Evolutionary conservation across 2,113 vertebrate species (phyloP).

Genomic region (Saguinus midas): DNA sequence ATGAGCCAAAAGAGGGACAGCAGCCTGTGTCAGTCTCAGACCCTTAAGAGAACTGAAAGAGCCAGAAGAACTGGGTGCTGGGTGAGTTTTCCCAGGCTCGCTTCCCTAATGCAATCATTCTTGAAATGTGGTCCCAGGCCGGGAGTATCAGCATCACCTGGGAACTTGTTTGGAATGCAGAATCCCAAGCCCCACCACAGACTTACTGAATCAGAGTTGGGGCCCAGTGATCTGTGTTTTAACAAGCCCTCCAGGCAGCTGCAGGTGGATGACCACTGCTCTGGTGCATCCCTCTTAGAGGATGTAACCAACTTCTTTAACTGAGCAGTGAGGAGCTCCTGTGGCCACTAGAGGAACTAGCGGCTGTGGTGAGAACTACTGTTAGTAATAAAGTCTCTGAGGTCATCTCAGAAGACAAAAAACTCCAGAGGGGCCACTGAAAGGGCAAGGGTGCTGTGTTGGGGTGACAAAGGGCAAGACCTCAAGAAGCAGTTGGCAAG

Average conservation of each 20-base stretch:
- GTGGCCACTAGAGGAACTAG: neutral
- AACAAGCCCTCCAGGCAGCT: neutral
- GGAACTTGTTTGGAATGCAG: too few species aligned
- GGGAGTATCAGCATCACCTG: too few species aligned
- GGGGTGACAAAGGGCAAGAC: neutral
- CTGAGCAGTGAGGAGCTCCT: neutral
- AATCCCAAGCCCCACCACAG: too few species aligned
- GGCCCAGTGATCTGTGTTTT: too few species aligned
- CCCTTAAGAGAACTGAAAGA: neutral
- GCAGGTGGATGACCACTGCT: neutral
- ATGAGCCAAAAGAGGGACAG: neutral
- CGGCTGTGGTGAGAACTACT: neutral
- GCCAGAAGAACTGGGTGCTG: neutral
- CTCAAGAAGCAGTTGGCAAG: neutral
- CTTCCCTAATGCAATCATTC: neutral
- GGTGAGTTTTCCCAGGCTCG: neutral
- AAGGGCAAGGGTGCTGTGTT: too few species aligned
- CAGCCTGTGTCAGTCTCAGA: neutral
- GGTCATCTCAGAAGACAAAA: neutral
- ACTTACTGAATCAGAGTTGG: too few species aligned
- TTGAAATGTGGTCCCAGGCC: neutral
- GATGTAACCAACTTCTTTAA: neutral
- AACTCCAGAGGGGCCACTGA: neutral
- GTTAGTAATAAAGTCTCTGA: neutral
- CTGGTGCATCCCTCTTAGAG: too few species aligned